These are phyloP conservation scores for Megaleporinus macrocephalus DNA, from an alignment of 2,113 vertebrate species.

Conservation along the genomic window DNA sequence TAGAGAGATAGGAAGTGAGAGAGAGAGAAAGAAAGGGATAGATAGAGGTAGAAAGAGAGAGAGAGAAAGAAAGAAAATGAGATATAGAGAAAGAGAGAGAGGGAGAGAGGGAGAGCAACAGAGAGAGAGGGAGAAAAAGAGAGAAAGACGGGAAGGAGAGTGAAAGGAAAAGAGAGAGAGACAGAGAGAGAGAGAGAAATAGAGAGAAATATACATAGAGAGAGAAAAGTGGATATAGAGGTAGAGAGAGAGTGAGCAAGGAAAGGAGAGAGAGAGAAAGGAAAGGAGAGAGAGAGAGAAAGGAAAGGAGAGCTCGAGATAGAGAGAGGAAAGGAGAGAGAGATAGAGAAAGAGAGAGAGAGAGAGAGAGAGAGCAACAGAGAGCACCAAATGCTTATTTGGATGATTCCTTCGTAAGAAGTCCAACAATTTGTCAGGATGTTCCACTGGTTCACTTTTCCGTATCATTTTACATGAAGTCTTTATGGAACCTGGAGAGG, in stretches of 20 bases:
- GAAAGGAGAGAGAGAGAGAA: constrained; percentile 21
- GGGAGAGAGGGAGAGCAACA: background rate
- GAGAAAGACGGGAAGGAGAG: background rate
- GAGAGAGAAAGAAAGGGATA: background rate
- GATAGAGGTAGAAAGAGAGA: no score
- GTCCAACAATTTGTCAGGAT: background rate
- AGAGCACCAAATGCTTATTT: background rate
- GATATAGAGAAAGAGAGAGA: no score
- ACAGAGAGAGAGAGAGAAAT: constrained; percentile 25
- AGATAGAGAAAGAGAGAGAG: constrained; percentile 25
- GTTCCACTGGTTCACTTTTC: constrained; percentile 6
- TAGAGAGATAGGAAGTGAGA: constrained; percentile 9
- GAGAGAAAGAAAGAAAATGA: background rate
- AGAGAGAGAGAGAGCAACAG: constrained; percentile 41
- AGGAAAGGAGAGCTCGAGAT: constrained; percentile 36
- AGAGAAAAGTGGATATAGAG: background rate
- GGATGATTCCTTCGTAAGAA: background rate
- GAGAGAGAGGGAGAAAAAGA: background rate
- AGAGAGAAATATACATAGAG: constrained; percentile 33
- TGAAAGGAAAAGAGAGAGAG: constrained; percentile 56
- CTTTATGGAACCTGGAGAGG: constrained; percentile 17
- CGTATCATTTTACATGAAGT: background rate
- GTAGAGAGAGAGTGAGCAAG: no score
- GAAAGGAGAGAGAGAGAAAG: constrained; percentile 46
- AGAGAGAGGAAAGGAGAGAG: constrained; percentile 59